A percentile compares a stretch with the other conserved stretches of the same genome.
Conservation (phyloP, 2,888 invertebrate species). For the Epinotia nisella region DNA sequence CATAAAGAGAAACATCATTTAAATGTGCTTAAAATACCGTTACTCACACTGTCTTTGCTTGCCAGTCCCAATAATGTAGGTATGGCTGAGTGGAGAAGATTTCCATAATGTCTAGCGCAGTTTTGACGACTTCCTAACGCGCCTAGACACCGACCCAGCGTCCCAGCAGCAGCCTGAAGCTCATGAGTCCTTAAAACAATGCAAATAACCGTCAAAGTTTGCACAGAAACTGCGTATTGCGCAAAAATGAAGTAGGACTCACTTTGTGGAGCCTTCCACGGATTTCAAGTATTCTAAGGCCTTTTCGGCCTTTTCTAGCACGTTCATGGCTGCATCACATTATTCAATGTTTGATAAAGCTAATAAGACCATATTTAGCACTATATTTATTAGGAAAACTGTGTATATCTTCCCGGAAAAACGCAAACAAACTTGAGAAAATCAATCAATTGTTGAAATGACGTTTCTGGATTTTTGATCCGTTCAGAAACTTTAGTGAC, state of each 20-base stretch:
- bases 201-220: slow-evolving; percentile 32
- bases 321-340: slow-evolving; percentile 68
- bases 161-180: slow-evolving; percentile 75
- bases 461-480: slow-evolving; percentile 30
- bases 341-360: slow-evolving; percentile 50
- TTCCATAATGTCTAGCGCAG: slow-evolving; percentile 75
- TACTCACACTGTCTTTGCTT: slow-evolving; percentile 79
- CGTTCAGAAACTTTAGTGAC: slow-evolving; percentile 26
- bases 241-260: slow-evolving; percentile 51
- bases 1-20: background rate
- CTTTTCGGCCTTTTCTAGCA: slow-evolving; percentile 80
- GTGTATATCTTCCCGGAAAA: slow-evolving; percentile 55
- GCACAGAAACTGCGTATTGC: slow-evolving; percentile 46
- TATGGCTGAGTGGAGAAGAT: slow-evolving; percentile 72
- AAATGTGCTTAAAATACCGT: slow-evolving; percentile 11
- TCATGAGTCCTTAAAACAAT: slow-evolving; percentile 68
- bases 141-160: slow-evolving; percentile 76
- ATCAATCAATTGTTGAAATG: slow-evolving; percentile 57
- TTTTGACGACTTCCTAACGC: slow-evolving; percentile 74
- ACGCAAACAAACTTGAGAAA: slow-evolving; percentile 65
- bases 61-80: slow-evolving; percentile 76
- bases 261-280: slow-evolving; percentile 72
- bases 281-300: slow-evolving; percentile 76
- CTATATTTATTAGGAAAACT: slow-evolving; percentile 47
- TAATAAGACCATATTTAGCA: slow-evolving; percentile 54